Percentiles rank a stretch among this genome's conserved stretches.
These are phyloP conservation scores for Eristalis intricaria DNA, from an alignment of 2,888 invertebrate species.

Conservation along the genomic window DNA sequence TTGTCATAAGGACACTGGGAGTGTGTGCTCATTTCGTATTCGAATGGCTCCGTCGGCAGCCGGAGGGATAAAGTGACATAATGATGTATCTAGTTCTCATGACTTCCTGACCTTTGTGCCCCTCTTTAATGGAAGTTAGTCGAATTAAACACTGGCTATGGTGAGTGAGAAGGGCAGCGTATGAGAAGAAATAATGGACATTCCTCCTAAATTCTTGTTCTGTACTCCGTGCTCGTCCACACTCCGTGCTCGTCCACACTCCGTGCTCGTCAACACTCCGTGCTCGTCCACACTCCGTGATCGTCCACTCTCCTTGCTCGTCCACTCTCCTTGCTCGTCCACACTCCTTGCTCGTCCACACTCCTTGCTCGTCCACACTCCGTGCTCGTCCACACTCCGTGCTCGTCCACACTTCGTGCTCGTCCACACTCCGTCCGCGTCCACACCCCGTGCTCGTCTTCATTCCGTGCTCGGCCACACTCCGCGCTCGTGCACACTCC, in stretches of 20 bases:
- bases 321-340: not conserved
- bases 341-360: not conserved
- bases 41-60: not conserved
- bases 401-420: not conserved
- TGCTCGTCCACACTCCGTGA: not conserved
- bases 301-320: not conserved
- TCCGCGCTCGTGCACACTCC: not conserved
- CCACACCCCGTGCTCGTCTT: not conserved
- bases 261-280: not conserved
- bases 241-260: not conserved
- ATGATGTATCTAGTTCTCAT: not conserved
- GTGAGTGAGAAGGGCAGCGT: not conserved
- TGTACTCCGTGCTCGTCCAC: not conserved
- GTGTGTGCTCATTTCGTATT: not conserved
- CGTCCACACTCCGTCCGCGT: not conserved
- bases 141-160: no score
- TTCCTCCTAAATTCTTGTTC: no score
- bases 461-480: not conserved
- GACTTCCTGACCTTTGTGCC: not conserved
- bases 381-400: not conserved
- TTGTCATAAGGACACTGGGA: conserved; percentile 13
- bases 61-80: not conserved
- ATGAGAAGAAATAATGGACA: no score
- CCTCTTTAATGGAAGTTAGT: not conserved
- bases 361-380: not conserved